Evolutionary conservation across 2,888 invertebrate species (phyloP).

Genomic region (Punctoribates punctum): DNA sequence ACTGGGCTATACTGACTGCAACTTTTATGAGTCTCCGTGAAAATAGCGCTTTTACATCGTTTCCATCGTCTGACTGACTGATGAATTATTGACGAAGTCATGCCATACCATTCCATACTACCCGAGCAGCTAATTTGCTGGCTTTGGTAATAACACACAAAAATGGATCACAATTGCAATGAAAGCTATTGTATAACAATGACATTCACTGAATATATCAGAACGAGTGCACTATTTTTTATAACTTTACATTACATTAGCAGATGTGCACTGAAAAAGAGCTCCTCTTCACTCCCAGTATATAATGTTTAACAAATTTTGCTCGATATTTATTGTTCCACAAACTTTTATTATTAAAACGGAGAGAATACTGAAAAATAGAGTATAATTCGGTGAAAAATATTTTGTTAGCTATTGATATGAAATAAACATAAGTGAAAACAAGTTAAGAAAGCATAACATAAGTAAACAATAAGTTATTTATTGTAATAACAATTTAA

Average conservation of each 20-base stretch:
- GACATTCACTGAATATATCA: slow-evolving; percentile 27
- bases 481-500: slow-evolving; percentile 6
- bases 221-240: slow-evolving; percentile 23
- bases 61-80: slow-evolving; percentile 33
- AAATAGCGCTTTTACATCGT: slow-evolving; percentile 6
- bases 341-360: slow-evolving; percentile 16
- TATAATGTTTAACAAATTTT: not conserved
- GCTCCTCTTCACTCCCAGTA: not conserved
- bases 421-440: not conserved
- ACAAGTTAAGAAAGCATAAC: not conserved
- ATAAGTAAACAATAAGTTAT: not conserved
- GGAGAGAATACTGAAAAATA: not conserved
- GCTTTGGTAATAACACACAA: slow-evolving; percentile 29
- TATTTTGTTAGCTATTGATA: not conserved
- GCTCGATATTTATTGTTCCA: not conserved
- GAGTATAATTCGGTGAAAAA: not conserved
- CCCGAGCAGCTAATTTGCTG: slow-evolving; percentile 33
- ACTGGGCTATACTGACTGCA: not conserved
- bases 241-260: slow-evolving; percentile 24
- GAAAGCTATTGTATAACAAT: slow-evolving; percentile 22
- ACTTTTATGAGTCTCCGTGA: slow-evolving; percentile 5
- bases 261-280: slow-evolving; percentile 22
- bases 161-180: slow-evolving; percentile 23
- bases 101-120: slow-evolving; percentile 19
- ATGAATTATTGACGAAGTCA: slow-evolving; percentile 35